These are phyloP conservation scores for Cotesia vestalis DNA, from an alignment of 1,140 invertebrate genomes.

Conservation along the genomic window DNA sequence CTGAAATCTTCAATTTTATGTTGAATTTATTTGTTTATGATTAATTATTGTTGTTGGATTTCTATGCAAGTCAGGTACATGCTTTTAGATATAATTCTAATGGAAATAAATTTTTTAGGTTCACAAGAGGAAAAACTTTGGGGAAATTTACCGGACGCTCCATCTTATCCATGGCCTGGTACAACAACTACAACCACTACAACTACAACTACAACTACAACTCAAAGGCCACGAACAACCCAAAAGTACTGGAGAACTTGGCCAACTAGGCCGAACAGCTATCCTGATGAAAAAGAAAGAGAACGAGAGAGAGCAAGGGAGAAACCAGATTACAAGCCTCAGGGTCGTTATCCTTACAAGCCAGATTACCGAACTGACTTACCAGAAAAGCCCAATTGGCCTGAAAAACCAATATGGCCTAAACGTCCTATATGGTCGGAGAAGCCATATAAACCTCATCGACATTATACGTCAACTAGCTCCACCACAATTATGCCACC, in stretches of 20 bases:
- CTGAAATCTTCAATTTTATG: no score
- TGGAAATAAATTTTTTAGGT: conserved; percentile 57
- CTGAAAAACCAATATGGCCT: conserved; percentile 54
- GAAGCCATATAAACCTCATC: conserved; percentile 57
- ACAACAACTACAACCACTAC: conserved; percentile 35
- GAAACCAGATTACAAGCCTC: conserved; percentile 35
- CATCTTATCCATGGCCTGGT: conserved; percentile 36
- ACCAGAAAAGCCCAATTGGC: conserved; percentile 43
- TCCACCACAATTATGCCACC: conserved; percentile 59
- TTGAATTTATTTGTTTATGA: no score
- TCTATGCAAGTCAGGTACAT: no score
- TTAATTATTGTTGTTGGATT: no score
- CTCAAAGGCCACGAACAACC: conserved; percentile 54
- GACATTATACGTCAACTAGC: conserved; percentile 52
- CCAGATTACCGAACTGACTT: conserved; percentile 40
- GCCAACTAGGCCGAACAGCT: conserved; percentile 56
- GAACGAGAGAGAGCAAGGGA: conserved; percentile 30
- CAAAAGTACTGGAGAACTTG: conserved; percentile 53
- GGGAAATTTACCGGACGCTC: conserved; percentile 67
- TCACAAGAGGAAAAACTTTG: conserved; percentile 71
- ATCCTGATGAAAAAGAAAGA: conserved; percentile 51
- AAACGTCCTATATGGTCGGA: conserved; percentile 42
- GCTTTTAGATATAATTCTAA: neutral
- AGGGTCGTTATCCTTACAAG: conserved; percentile 42
- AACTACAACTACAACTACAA: conserved; percentile 53